Percentiles rank a stretch among this genome's conserved stretches.
phyloP scores from a whole-genome alignment of 2,888 invertebrate species.

The Mechanitis mazaeus region DNA sequence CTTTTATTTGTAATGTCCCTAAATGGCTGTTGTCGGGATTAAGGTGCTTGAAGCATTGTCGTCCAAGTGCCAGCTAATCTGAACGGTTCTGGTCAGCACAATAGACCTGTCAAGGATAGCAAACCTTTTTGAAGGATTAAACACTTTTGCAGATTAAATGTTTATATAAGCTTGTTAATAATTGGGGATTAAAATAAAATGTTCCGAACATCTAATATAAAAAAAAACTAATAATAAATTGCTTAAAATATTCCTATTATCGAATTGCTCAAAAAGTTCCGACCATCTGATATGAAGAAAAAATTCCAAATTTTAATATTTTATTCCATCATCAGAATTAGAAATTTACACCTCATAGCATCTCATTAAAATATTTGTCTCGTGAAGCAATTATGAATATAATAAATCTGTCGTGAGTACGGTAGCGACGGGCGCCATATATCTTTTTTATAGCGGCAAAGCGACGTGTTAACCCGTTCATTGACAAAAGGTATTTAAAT shows the following conservation, averaged over 20 bases:
- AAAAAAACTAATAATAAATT: no score
- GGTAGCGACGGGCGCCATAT: conserved; percentile 61
- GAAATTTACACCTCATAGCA: conserved; percentile 6
- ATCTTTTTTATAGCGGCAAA: conserved; percentile 68
- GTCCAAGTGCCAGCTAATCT: conserved; percentile 38
- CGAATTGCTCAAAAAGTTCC: no score
- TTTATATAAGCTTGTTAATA: conserved; percentile 33
- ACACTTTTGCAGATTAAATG: conserved; percentile 46
- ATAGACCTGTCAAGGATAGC: conserved; percentile 66
- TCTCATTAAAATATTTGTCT: conserved; percentile 71
- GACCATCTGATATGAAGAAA: no score
- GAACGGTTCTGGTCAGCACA: background rate
- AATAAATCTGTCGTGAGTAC: conserved; percentile 44
- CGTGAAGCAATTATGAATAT: conserved; percentile 61
- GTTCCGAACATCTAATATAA: no score
- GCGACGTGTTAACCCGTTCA: conserved; percentile 71
- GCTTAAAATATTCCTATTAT: no score
- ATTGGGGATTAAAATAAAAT: no score
- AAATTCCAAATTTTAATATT: no score
- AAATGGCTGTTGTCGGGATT: conserved; percentile 75
- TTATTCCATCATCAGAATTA: no score
- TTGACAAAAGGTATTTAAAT: conserved; percentile 78
- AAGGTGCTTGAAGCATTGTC: conserved; percentile 64
- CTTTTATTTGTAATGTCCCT: conserved; percentile 73
- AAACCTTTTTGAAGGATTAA: conserved; percentile 54